Evolutionary conservation across 2,888 invertebrate species (phyloP), one percentile per base, ranked within the genome.

Genomic region (Actias luna): DNA sequence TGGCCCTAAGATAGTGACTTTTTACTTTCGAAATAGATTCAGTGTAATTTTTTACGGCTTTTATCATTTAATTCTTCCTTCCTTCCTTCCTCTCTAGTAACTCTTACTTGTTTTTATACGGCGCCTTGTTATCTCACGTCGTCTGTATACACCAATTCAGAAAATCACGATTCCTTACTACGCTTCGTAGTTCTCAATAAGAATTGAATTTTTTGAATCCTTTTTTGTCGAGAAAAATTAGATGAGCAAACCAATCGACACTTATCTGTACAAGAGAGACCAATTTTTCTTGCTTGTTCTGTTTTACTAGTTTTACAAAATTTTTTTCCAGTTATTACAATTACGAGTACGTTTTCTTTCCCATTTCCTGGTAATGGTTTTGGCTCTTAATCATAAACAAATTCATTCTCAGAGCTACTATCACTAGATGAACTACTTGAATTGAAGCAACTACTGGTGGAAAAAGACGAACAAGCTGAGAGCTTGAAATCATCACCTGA

Each of bases 81-180:
- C n/a, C n/a, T 59, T 57, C 27, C 57, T 27, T 57, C 27, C 29
- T 57, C 57, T 57, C 4, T 5, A 29, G 29, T 57, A 57, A 5
- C 57, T 27, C 14, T 58, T 39, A 58, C 61, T 66, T 36, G 58
- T 63, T 29, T 60, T 65, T 31, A 65, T 62, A 35, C 65, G 65
- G 35, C 60, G 60, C 27, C 33, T 27, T 29, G 59, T 27, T 59
- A 35, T 14, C n/a, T 61, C 31, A 10, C 66, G 63, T 58, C 60
- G 46, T 60, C 60, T 63, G 12, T n/a, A 60, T 55, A 57, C 65
- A 67, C 18, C 64, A 31, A 59, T 50, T 63, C 60, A 67, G n/a
- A 67, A 64, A 64, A 60, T 61, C 62, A 33, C 64, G 64, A 31
- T 67, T 63, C 16, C 67, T 61, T 58, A 67, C 36, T 46, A 67